These are phyloP conservation scores for Zosterops japonicus DNA, from an alignment of 2,113 vertebrate genomes.

Conservation along the genomic window DNA sequence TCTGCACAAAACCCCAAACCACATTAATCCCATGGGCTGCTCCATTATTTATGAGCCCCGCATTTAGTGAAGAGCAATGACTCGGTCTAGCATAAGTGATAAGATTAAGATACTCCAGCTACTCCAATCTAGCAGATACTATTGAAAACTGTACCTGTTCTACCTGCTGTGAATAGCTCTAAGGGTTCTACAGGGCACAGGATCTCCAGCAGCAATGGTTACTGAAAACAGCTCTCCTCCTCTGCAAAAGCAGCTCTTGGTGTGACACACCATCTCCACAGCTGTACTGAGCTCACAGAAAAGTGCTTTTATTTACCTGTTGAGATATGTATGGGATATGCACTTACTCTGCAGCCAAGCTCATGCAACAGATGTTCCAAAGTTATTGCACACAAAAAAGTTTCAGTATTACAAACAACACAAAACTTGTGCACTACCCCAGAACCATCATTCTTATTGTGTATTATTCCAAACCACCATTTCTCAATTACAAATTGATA, in stretches of 20 bases:
- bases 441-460: not conserved
- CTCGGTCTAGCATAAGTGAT: not conserved
- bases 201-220: not conserved
- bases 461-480: not conserved
- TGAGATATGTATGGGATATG: not conserved
- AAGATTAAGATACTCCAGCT: not conserved
- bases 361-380: not conserved
- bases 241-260: not conserved
- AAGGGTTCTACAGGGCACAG: not conserved
- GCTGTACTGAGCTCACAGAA: not conserved
- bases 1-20: not conserved
- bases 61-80: not conserved
- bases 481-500: not conserved
- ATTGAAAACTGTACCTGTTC: not conserved
- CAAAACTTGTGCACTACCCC: not conserved
- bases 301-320: not conserved
- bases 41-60: not conserved
- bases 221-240: not conserved
- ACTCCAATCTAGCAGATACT: not conserved
- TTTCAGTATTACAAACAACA: not conserved
- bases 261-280: not conserved
- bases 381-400: not conserved
- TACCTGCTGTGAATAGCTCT: not conserved
- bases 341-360: not conserved
- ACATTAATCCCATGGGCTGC: not conserved